Evolutionary conservation across 1,140 invertebrate species (phyloP).

Genomic region (Zaprionus ornatus): DNA sequence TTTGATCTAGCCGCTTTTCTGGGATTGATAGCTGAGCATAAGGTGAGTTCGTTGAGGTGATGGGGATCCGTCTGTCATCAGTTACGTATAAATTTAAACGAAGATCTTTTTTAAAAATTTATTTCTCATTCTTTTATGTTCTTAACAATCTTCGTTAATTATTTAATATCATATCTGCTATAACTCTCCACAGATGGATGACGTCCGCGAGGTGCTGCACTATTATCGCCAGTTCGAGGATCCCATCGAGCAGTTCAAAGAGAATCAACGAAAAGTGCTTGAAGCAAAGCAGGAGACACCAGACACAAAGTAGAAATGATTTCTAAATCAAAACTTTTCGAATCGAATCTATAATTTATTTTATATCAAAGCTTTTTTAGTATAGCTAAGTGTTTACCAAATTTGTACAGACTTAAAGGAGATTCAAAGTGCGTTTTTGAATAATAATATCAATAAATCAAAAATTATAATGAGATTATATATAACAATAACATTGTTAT

Average conservation of each 20-base stretch:
- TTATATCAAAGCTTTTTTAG: background rate
- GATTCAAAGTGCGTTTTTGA: no score
- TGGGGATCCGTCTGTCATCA: no score
- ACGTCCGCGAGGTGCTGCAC: slow-evolving; percentile 95
- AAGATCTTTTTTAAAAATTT: background rate
- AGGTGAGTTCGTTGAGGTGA: slow-evolving; percentile 85
- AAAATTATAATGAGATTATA: background rate
- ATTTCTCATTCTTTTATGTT: background rate
- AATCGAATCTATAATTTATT: background rate
- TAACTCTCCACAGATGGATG: slow-evolving; percentile 84
- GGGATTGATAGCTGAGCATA: slow-evolving; percentile 93
- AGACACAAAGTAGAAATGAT: slow-evolving; percentile 36
- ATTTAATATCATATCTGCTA: background rate
- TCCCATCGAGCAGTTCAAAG: slow-evolving; percentile 95
- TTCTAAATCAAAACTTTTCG: background rate
- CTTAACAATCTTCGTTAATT: background rate
- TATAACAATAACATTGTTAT: no score
- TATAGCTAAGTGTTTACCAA: background rate
- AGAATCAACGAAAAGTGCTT: slow-evolving; percentile 91
- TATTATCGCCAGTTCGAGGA: slow-evolving; percentile 98
- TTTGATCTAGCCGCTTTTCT: slow-evolving; percentile 96
- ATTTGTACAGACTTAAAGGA: background rate
- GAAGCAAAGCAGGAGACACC: slow-evolving; percentile 86
- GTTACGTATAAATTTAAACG: no score
- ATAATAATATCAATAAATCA: background rate